Conservation (phyloP, 2,888 invertebrate species). For the Philereme transversata region DNA sequence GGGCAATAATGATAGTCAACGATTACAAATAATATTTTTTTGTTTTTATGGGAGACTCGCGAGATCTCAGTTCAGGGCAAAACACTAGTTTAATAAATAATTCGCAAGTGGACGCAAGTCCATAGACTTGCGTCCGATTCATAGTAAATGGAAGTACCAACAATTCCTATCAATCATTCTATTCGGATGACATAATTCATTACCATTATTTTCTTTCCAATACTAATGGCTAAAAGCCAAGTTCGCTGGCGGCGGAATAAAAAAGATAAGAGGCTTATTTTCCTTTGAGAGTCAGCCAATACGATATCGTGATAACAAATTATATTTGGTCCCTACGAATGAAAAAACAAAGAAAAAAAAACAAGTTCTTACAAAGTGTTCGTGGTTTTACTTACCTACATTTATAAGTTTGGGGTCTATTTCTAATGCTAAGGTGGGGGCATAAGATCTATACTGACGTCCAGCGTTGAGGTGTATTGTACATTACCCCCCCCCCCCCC, state of each 20-base stretch:
- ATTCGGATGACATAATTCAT: slow-evolving; percentile 28
- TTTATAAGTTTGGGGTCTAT: background rate
- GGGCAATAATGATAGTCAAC: no score
- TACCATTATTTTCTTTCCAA: slow-evolving; percentile 31
- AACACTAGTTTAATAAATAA: no score
- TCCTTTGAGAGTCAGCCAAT: slow-evolving; percentile 34
- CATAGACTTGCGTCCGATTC: background rate
- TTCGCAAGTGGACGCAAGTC: no score
- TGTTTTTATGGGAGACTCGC: no score
- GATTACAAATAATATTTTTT: no score
- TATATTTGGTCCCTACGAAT: slow-evolving; percentile 20
- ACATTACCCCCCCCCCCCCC: no score
- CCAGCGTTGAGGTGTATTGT: no score
- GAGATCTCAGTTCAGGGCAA: no score
- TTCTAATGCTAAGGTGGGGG: no score
- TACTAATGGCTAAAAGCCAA: slow-evolving; percentile 35
- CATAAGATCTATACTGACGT: no score
- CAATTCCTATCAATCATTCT: slow-evolving; percentile 24
- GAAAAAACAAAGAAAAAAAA: background rate
- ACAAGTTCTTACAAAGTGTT: background rate
- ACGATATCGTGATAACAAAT: slow-evolving; percentile 28
- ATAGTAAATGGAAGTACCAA: slow-evolving; percentile 14
- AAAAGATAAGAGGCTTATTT: slow-evolving; percentile 39
- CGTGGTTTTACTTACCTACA: background rate
- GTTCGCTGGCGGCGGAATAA: slow-evolving; percentile 29